phyloP scores from a whole-genome alignment of 1,140 invertebrate species.

The Ceratosolen fusciceps region DNA sequence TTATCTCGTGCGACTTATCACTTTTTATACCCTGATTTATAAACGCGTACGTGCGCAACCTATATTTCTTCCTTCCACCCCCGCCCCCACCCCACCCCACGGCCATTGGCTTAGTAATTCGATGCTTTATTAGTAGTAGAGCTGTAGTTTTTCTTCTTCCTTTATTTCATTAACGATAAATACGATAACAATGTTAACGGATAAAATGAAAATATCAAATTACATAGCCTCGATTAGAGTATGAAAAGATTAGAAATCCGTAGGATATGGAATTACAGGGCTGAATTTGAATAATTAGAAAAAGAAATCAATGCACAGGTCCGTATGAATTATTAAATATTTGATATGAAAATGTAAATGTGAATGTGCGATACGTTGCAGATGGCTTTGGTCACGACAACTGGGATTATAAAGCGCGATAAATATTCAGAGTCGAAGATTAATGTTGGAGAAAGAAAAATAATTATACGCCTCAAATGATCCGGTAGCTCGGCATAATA shows the following conservation, averaged over 20 bases:
- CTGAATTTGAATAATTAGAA: neutral
- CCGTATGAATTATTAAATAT: neutral
- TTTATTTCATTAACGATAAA: no score
- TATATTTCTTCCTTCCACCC: neutral
- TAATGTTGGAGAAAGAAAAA: neutral
- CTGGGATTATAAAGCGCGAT: neutral
- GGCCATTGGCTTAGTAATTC: conserved; percentile 13
- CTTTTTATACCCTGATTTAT: conserved; percentile 39
- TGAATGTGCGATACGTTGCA: neutral
- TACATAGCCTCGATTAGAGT: neutral
- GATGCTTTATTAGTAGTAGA: conserved; percentile 15
- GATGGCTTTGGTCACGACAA: neutral
- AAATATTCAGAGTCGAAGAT: neutral
- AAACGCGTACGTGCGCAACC: neutral
- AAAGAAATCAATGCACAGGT: neutral
- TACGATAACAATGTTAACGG: no score
- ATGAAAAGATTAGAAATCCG: no score
- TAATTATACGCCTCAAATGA: neutral
- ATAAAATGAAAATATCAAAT: no score
- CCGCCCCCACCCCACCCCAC: no score
- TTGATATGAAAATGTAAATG: neutral
- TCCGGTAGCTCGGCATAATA: neutral
- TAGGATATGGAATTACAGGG: neutral
- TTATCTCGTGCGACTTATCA: conserved; percentile 33
- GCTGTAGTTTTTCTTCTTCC: no score